Evolutionary conservation across 1,140 invertebrate species (phyloP).

Genomic region (Atopsyche davidsoni): DNA sequence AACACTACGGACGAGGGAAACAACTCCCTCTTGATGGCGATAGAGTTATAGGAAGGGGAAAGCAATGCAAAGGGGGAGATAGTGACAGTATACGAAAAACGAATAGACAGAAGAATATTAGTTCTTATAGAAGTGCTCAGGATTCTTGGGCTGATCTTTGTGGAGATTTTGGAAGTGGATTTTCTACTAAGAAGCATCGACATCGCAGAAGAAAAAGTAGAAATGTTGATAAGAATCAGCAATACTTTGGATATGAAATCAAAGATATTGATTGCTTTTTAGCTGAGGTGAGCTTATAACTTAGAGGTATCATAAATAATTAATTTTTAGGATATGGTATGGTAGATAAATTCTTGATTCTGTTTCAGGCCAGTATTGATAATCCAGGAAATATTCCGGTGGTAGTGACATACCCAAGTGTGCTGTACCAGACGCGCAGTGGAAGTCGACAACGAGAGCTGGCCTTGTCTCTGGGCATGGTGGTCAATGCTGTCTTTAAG

Average conservation of each 20-base stretch:
- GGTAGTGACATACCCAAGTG: constrained; percentile 66
- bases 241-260: constrained; percentile 66
- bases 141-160: constrained; percentile 22
- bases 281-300: constrained; percentile 51
- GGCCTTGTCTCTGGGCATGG: constrained; percentile 68
- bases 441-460: constrained; percentile 65
- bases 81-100: constrained; percentile 12
- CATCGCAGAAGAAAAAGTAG: constrained; percentile 38
- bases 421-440: constrained; percentile 65
- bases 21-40: constrained; percentile 5
- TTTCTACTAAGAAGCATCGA: constrained; percentile 32
- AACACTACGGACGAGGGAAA: constrained; percentile 13
- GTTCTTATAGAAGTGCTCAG: constrained; percentile 10
- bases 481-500: constrained; percentile 79
- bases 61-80: constrained; percentile 18
- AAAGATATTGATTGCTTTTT: constrained; percentile 67
- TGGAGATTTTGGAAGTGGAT: constrained; percentile 19
- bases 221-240: constrained; percentile 35
- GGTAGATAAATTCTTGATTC: constrained; percentile 4
- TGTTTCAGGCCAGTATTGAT: constrained; percentile 59
- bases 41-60: constrained; percentile 20
- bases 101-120: neutral
- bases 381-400: constrained; percentile 75
- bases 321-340: neutral
- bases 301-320: constrained; percentile 2